These are phyloP conservation scores for Plumapathes pennacea DNA, from an alignment of 92 coral and sea anemone species.

Conservation along the genomic window DNA sequence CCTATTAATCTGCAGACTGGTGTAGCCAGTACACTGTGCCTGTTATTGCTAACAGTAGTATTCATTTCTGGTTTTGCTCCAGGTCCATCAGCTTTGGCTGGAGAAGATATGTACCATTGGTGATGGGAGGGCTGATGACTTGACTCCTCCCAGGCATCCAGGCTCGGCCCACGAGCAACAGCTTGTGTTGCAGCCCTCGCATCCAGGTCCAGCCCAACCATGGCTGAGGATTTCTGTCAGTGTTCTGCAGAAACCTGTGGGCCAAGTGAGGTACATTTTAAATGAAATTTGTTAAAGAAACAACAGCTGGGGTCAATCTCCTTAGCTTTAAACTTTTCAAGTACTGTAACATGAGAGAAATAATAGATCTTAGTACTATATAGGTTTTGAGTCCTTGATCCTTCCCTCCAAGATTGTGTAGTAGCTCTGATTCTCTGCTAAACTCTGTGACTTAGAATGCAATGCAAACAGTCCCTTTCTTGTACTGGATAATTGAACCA, in stretches of 20 bases:
- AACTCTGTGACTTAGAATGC: too few relatives aligned
- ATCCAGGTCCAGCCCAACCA: conserved; percentile 69
- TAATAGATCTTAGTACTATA: too few relatives aligned
- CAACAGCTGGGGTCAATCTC: too few relatives aligned
- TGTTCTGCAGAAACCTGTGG: conserved; percentile 53
- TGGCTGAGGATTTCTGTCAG: conserved; percentile 77
- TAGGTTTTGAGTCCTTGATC: too few relatives aligned
- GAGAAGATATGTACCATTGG: conserved; percentile 16
- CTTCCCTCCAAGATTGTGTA: too few relatives aligned
- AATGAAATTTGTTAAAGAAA: too few relatives aligned
- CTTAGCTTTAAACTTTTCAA: too few relatives aligned
- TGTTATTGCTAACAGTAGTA: background rate
- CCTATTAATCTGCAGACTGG: background rate
- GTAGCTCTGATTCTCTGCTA: too few relatives aligned
- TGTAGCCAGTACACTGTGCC: background rate
- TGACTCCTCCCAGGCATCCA: conserved; percentile 23
- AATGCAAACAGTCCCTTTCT: too few relatives aligned
- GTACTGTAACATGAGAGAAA: too few relatives aligned
- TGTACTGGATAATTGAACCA: too few relatives aligned
- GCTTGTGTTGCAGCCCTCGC: conserved; percentile 81
- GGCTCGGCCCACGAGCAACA: conserved; percentile 77
- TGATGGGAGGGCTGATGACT: conserved; percentile 10
- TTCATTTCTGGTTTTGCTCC: background rate
- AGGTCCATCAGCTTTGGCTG: conserved; percentile 69
- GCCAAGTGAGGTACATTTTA: too few relatives aligned